Evolutionary conservation across 2,113 vertebrate genomes (phyloP), one percentile per base, ranked within the genome.

Genomic region (Ciconia boyciana): DNA sequence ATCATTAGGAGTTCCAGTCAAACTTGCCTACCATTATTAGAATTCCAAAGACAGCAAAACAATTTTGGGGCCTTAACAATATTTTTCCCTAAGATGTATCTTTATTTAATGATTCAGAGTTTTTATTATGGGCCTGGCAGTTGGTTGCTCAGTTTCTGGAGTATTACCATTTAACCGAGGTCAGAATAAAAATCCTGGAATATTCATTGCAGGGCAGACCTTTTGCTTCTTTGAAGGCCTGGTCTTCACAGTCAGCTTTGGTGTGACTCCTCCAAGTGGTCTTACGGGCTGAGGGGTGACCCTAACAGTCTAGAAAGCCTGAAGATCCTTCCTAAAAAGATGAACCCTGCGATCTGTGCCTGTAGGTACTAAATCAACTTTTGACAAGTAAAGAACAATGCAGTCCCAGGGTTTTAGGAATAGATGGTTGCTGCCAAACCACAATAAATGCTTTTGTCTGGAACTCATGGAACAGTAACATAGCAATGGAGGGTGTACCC

Each of bases 381-480:
- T 82, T 93, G 93, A 96, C 90, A 84, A 92, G 65, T 65, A 39
- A 72, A 87, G 92, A 96, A 96, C 95, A 96, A 95, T 92, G 83
- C 46, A 94, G 10, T 95, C 86, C 78, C 88, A 64, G 93, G 86
- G 90, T 79, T 93, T 96, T 83, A 92, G 92, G 83, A 96, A 62
- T 29, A 78, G 66, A 85, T 74, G 28, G 43, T 84, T 93, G 68
- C 81, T 94, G 96, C 94, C 96, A 97, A 97, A 97, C 93, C 93
- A 97, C 90, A 96, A 75, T 90, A 94, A 97, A 93, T 96, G 90
- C 88, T 89, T 96, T 94, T 94, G 89, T 96, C 94, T 97, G 96
- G 88, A 94, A 94, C 78, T 96, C 91, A 93, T 91, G 93, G 86
- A 97, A 80, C 87, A 96, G 90, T 71, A 95, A 97, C 93, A 93